Evolutionary conservation across 2,113 vertebrate genomes (phyloP).

Genomic region (Pogonocichla stellata): DNA sequence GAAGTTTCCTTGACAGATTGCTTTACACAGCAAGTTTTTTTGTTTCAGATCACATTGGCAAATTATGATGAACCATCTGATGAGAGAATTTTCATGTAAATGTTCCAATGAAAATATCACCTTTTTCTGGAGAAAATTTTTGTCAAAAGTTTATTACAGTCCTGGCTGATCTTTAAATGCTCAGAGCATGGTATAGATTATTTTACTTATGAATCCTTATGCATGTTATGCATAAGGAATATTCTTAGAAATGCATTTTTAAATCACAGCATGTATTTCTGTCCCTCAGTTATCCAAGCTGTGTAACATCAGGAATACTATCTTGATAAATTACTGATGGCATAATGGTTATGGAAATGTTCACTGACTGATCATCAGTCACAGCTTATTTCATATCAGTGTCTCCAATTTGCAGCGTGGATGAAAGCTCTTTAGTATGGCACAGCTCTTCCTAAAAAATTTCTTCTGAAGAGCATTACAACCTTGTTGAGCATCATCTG

Average conservation of each 20-base stretch:
- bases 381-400: constrained; percentile 84
- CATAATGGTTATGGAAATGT: constrained; percentile 88
- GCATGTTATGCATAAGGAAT: background rate
- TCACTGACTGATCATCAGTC: constrained; percentile 87
- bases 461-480: constrained; percentile 58
- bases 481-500: constrained; percentile 58
- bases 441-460: constrained; percentile 64
- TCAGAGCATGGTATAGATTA: background rate
- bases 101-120: constrained; percentile 32
- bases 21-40: constrained; percentile 54
- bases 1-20: constrained; percentile 36
- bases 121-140: constrained; percentile 14
- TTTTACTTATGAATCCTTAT: background rate
- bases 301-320: constrained; percentile 84
- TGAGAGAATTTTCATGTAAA: constrained; percentile 62
- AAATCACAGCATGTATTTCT: constrained; percentile 73
- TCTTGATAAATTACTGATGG: constrained; percentile 86
- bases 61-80: constrained; percentile 52
- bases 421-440: constrained; percentile 71
- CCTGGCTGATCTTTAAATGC: constrained; percentile 24
- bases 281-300: constrained; percentile 78
- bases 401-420: constrained; percentile 66
- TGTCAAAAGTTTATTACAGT: constrained; percentile 48
- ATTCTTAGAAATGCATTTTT: constrained; percentile 81
- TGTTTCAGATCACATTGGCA: constrained; percentile 60